A percentile compares a stretch with the other conserved stretches of the same genome.
Conservation (phyloP, 2,888 invertebrate species). For the Disparrhopalites patrizii region DNA sequence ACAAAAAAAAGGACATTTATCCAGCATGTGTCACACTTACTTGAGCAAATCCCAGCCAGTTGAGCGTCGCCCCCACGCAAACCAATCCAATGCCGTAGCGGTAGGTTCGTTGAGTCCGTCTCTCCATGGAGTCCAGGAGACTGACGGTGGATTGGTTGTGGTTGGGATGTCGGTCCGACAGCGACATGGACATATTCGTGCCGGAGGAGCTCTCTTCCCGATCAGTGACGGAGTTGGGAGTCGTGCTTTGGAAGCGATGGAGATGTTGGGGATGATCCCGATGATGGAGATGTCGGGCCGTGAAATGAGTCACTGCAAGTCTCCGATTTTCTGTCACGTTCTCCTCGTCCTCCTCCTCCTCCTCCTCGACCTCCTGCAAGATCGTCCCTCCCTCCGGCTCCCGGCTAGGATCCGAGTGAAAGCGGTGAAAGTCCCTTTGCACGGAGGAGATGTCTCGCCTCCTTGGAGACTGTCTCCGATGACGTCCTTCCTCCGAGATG, state of each 20-base stretch:
- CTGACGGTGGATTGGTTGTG: slow-evolving; percentile 31
- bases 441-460: no score
- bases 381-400: background rate
- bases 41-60: slow-evolving; percentile 69
- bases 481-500: background rate
- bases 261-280: background rate
- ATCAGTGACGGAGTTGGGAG: background rate
- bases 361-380: background rate
- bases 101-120: slow-evolving; percentile 61
- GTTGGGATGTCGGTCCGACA: slow-evolving; percentile 12
- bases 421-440: no score
- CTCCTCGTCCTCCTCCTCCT: background rate
- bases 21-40: slow-evolving; percentile 48
- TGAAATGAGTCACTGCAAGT: background rate
- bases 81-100: slow-evolving; percentile 69
- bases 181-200: slow-evolving; percentile 5
- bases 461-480: background rate
- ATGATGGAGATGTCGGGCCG: background rate
- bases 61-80: slow-evolving; percentile 68
- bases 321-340: background rate
- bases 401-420: no score
- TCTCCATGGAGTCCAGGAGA: slow-evolving; percentile 44
- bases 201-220: background rate
- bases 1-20: no score
- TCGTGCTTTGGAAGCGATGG: background rate